Base-by-base conservation (phyloP, 2,888 invertebrate species). In the Aradus depressus region DNA sequence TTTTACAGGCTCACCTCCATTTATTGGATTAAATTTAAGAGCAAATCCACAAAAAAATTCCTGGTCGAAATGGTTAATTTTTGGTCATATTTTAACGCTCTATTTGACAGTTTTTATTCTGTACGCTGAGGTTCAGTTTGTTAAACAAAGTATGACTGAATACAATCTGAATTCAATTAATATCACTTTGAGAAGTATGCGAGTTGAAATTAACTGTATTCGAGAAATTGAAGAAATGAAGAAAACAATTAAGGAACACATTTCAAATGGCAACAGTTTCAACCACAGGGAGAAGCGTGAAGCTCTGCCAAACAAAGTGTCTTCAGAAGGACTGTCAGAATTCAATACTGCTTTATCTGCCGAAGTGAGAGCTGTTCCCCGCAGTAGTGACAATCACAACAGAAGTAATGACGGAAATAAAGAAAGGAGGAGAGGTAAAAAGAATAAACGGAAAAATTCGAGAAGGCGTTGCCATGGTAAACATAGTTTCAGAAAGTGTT, bases 341-440 rank as follows among this genome's bases (percentile, higher is more conserved):
- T n/a, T n/a, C n/a, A n/a, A n/a, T n/a, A n/a, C n/a, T n/a, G n/a
- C n/a, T n/a, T n/a, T n/a, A n/a, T n/a, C n/a, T n/a, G n/a, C n/a
- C n/a, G n/a, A n/a, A n/a, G n/a, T n/a, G n/a, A n/a, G n/a, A n/a
- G n/a, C n/a, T n/a, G n/a, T n/a, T n/a, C n/a, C n/a, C n/a, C n/a
- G n/a, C n/a, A n/a, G n/a, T n/a, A n/a, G n/a, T n/a, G n/a, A n/a
- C n/a, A n/a, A n/a, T n/a, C n/a, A n/a, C n/a, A n/a, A n/a, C n/a
- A n/a, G n/a, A n/a, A n/a, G n/a, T n/a, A n/a, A n/a, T n/a, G n/a
- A n/a, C n/a, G n/a, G n/a, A n/a, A n/a, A n/a, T n/a, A n/a, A n/a
- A n/a, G n/a, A n/a, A n/a, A n/a, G 26, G 19, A 34, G 47, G 23
- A 47, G 47, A 47, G 47, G 47, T 47, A 47, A 47, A 47, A 23